Evolutionary conservation across 2,797 vertebrate genomes (phyloP).

Genomic region (Limnodromus scolopaceus): DNA sequence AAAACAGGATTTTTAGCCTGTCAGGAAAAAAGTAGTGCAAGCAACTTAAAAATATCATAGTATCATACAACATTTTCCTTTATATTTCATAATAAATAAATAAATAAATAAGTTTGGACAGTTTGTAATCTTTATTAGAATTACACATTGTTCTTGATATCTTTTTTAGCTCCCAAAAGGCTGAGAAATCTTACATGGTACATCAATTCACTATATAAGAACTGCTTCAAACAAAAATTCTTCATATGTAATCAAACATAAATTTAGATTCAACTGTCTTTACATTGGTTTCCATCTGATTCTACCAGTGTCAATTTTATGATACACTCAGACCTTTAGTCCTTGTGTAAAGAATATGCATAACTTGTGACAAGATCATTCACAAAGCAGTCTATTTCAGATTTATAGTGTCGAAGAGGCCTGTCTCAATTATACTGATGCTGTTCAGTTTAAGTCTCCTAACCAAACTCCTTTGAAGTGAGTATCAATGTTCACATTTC

Average conservation of each 20-base stretch:
- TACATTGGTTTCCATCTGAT: background rate
- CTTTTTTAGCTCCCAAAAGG: background rate
- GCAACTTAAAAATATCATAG: background rate
- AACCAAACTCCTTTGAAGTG: slow-evolving; percentile 40
- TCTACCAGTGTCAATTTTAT: background rate
- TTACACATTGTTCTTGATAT: background rate
- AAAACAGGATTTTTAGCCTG: background rate
- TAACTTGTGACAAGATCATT: slow-evolving; percentile 31
- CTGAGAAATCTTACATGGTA: background rate
- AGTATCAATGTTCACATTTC: background rate
- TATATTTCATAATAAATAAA: background rate
- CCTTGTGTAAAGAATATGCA: background rate
- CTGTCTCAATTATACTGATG: background rate
- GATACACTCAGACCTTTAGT: background rate
- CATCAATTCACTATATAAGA: background rate
- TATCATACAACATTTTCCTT: background rate
- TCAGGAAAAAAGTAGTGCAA: background rate
- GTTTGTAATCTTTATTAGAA: background rate
- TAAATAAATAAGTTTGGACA: background rate
- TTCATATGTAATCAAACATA: background rate
- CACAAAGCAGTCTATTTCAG: slow-evolving; percentile 31
- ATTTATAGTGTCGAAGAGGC: slow-evolving; percentile 39
- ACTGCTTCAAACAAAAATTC: background rate
- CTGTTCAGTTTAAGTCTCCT: background rate
- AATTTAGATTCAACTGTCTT: background rate